Percentiles rank a stretch among this genome's conserved stretches.
Evolutionary conservation across 1,140 invertebrate genomes (phyloP).

Genomic region (Drosophila nikananu): DNA sequence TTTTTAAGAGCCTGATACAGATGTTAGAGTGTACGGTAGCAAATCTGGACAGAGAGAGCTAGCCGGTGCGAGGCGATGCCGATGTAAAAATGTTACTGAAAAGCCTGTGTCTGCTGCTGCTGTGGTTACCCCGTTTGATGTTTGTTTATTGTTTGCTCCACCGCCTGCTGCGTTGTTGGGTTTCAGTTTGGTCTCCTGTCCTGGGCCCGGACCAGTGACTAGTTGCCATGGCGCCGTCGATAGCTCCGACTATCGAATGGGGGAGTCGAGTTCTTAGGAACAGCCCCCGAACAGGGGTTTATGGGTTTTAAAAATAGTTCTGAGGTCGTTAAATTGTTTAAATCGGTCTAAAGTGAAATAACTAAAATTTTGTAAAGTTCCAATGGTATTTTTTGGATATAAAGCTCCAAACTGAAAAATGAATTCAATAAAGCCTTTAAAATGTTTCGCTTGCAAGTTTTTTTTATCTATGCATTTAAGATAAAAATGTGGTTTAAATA

Average conservation of each 20-base stretch:
- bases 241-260: constrained; percentile 33
- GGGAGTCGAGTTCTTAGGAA: neutral
- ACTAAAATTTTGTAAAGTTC: neutral
- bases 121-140: constrained; percentile 65
- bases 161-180: constrained; percentile 45
- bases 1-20: constrained; percentile 8
- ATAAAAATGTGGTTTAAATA: neutral
- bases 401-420: neutral
- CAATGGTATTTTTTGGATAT: neutral
- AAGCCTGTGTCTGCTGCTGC: constrained; percentile 69
- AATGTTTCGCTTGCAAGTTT: neutral
- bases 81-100: constrained; percentile 64
- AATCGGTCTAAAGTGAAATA: neutral
- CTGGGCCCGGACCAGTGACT: neutral
- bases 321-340: neutral
- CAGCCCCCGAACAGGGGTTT: neutral
- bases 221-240: constrained; percentile 35
- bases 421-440: neutral
- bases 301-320: neutral
- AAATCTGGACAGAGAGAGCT: constrained; percentile 6
- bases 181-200: constrained; percentile 1
- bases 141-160: constrained; percentile 67
- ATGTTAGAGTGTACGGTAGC: constrained; percentile 31
- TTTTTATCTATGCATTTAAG: neutral
- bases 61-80: constrained; percentile 58